A percentile compares a stretch with the other conserved stretches of the same genome.
These are phyloP conservation scores for Alviniconcha strummeri DNA, from an alignment of 2,888 invertebrate genomes.

Conservation along the genomic window DNA sequence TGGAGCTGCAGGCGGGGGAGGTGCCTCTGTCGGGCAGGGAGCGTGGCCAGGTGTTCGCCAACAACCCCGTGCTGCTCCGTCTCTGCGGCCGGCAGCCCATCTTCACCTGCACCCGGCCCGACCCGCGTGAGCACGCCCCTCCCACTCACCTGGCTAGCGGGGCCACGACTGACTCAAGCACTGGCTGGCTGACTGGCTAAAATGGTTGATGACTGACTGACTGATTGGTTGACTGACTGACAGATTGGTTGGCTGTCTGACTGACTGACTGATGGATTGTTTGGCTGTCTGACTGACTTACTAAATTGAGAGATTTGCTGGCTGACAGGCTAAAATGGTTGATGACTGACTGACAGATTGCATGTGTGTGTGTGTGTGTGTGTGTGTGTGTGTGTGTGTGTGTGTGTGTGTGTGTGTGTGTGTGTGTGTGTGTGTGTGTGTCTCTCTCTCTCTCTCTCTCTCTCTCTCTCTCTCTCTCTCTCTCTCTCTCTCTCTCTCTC, in stretches of 20 bases:
- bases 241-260: neutral
- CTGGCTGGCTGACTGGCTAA: neutral
- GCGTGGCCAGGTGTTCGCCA: neutral
- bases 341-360: neutral
- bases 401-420: neutral
- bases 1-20: conserved; percentile 8
- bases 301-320: neutral
- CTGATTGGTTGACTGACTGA: neutral
- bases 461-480: neutral
- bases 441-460: neutral
- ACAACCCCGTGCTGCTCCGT: conserved; percentile 12
- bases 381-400: conserved; percentile 1
- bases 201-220: neutral
- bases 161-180: neutral
- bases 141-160: too few relatives aligned
- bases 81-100: conserved; percentile 20
- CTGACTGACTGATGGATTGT: neutral
- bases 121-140: conserved; percentile 1
- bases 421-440: neutral
- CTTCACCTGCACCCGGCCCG: neutral
- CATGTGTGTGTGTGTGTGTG: neutral
- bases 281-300: neutral
- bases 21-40: conserved; percentile 3
- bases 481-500: neutral
- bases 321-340: neutral